phyloP scores from a whole-genome alignment of 2,113 vertebrate species.

The Agelaius tricolor region DNA sequence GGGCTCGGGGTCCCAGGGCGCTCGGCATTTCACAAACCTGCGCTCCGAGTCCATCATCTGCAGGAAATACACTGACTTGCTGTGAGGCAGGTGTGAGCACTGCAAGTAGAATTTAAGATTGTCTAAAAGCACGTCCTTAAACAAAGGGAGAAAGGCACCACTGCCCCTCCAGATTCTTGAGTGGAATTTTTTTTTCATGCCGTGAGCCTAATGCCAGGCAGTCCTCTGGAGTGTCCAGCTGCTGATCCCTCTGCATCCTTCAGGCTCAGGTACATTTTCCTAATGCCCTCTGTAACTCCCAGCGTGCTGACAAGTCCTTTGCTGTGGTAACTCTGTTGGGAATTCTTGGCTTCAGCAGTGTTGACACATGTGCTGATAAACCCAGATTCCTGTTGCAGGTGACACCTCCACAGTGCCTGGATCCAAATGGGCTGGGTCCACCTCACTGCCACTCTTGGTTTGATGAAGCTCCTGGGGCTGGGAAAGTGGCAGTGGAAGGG shows the following conservation, averaged over 20 bases:
- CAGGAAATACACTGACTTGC: background rate
- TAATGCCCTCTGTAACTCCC: background rate
- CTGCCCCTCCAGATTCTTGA: too few species aligned
- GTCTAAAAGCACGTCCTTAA: background rate
- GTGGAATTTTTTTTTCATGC: fast-evolving
- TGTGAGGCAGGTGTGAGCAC: background rate
- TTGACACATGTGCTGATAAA: too few species aligned
- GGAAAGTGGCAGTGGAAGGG: background rate
- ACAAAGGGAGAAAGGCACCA: too few species aligned
- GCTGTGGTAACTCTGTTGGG: fast-evolving
- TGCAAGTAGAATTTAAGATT: background rate
- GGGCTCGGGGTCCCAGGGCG: fast-evolving
- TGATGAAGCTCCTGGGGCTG: fast-evolving
- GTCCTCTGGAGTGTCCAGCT: background rate
- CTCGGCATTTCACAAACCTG: background rate
- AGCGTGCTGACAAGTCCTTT: background rate
- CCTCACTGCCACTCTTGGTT: fast-evolving
- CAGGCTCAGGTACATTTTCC: background rate
- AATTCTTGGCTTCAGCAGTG: background rate
- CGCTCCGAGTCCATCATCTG: fast-evolving
- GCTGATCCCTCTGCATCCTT: background rate
- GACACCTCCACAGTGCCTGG: fast-evolving
- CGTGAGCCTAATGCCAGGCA: background rate
- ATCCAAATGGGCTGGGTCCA: fast-evolving
- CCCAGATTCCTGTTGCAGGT: background rate